phyloP scores from a whole-genome alignment of 2,113 vertebrate species.

The Ageneiosus marmoratus region DNA sequence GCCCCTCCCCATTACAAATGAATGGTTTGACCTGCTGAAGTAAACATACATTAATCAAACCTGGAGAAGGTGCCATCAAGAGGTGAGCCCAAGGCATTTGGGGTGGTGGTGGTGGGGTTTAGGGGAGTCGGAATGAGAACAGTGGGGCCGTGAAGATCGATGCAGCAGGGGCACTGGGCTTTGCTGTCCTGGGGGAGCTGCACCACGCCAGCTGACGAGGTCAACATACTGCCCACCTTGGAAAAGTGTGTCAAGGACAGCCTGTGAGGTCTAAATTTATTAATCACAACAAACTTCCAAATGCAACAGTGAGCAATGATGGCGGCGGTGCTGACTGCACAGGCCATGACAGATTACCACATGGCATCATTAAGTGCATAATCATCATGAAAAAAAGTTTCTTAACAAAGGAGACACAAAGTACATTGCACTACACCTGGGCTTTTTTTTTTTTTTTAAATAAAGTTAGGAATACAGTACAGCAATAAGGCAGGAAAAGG shows the following conservation, averaged over 20 bases:
- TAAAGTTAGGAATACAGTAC: not conserved
- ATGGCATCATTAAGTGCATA: conserved; percentile 22
- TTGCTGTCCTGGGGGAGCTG: conserved; percentile 66
- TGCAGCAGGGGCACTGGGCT: conserved; percentile 66
- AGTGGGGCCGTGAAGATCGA: conserved; percentile 70
- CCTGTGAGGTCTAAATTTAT: conserved; percentile 47
- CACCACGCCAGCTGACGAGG: conserved; percentile 72
- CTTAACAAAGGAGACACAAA: not conserved
- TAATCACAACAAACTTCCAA: conserved; percentile 40
- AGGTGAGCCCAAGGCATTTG: conserved; percentile 70
- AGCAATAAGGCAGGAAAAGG: not conserved
- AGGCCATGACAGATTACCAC: conserved; percentile 30
- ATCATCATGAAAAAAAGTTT: conserved; percentile 28
- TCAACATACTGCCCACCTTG: conserved; percentile 72
- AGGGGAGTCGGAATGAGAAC: not conserved
- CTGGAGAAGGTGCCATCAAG: conserved; percentile 68
- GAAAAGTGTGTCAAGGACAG: conserved; percentile 78
- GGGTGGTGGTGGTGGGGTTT: no score
- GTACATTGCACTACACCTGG: not conserved
- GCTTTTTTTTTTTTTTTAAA: no score
- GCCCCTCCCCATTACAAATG: conserved; percentile 53
- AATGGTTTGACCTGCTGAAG: conserved; percentile 72
- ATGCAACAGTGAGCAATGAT: conserved; percentile 46
- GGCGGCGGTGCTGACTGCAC: not conserved
- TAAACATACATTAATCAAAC: conserved; percentile 81